These are phyloP conservation scores for Matsumyia berberina DNA, from an alignment of 2,888 invertebrate genomes.

Conservation along the genomic window DNA sequence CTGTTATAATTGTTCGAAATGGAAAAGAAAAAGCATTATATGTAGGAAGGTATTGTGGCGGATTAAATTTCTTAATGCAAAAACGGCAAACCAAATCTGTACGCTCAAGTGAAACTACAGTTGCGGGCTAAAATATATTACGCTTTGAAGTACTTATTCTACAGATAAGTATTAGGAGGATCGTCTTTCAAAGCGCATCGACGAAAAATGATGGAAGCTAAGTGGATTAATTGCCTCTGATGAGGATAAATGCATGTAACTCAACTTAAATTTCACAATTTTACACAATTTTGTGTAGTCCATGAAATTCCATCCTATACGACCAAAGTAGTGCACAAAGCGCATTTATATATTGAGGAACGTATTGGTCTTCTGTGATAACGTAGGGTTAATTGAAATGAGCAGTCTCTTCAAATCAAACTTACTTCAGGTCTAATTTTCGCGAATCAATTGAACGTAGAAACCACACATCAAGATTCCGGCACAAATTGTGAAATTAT, in stretches of 20 bases:
- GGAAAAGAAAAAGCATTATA: conserved; percentile 22
- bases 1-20: conserved; percentile 75
- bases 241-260: no score
- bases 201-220: no score
- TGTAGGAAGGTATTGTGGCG: neutral
- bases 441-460: neutral
- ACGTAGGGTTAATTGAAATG: neutral
- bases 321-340: no score
- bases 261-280: no score
- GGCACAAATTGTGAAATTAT: neutral
- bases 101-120: neutral
- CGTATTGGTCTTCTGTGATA: no score
- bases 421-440: neutral
- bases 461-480: neutral
- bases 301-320: no score
- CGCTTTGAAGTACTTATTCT: neutral
- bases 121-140: neutral
- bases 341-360: no score
- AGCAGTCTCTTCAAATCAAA: neutral
- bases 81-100: conserved; percentile 57
- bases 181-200: no score
- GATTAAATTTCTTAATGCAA: conserved; percentile 22
- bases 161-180: no score
- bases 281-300: no score
- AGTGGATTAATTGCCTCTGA: no score